These are phyloP conservation scores for Pseudomyrmex cubaensis DNA, from an alignment of 1,140 invertebrate species.

Conservation along the genomic window DNA sequence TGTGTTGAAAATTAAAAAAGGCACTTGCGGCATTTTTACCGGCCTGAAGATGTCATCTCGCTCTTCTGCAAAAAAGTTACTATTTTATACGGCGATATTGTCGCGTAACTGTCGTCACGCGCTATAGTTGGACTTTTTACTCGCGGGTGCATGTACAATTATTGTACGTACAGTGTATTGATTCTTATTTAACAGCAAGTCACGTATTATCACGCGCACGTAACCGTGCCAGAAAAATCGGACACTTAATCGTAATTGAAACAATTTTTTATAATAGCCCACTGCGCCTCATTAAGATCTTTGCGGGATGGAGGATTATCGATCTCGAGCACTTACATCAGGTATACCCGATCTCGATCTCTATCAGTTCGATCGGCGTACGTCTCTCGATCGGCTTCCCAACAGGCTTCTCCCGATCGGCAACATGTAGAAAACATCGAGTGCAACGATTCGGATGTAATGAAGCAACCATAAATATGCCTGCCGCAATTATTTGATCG, in stretches of 20 bases:
- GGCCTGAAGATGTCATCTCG: not conserved
- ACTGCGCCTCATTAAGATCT: constrained; percentile 74
- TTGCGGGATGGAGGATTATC: constrained; percentile 77
- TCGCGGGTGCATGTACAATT: constrained; percentile 39
- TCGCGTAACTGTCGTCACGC: not conserved
- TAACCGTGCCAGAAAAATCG: not conserved
- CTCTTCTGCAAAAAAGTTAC: not conserved
- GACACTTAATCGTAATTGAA: constrained; percentile 63
- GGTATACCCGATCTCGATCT: constrained; percentile 70
- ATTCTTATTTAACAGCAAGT: not conserved
- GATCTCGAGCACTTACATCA: constrained; percentile 77
- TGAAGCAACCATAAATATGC: constrained; percentile 75
- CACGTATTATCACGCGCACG: no score
- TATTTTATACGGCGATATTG: not conserved
- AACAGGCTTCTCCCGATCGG: constrained; percentile 67
- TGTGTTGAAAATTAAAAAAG: constrained; percentile 42
- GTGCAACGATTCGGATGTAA: constrained; percentile 66
- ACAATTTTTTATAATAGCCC: constrained; percentile 58
- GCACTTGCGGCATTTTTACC: constrained; percentile 11
- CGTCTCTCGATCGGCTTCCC: constrained; percentile 72
- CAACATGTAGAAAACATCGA: constrained; percentile 44
- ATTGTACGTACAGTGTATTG: constrained; percentile 45
- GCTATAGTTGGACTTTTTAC: not conserved
- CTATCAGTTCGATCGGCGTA: constrained; percentile 50
- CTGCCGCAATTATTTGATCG: constrained; percentile 73